Percentiles rank a stretch among this genome's conserved stretches.
These are phyloP conservation scores for Cryptus armator DNA, from an alignment of 2,888 invertebrate genomes.

Conservation along the genomic window DNA sequence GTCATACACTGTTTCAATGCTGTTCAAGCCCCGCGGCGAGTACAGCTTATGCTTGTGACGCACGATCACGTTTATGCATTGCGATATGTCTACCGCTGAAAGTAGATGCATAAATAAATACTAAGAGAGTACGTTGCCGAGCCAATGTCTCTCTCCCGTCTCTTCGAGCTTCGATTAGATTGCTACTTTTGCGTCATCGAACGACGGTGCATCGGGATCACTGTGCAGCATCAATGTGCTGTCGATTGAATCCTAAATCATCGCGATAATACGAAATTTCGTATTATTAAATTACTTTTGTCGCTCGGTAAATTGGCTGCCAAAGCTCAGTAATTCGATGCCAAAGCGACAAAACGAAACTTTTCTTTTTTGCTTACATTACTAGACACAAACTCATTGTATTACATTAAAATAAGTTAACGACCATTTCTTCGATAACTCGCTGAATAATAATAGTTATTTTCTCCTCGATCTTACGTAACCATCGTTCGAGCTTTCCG, in stretches of 20 bases:
- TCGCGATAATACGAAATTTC: too few relatives aligned
- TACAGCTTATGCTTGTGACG: background rate
- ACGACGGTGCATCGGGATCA: background rate
- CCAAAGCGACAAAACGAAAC: too few relatives aligned
- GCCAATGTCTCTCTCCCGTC: background rate
- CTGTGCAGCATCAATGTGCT: background rate
- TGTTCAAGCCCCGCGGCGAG: background rate
- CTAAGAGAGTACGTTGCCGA: background rate
- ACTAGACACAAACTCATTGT: too few relatives aligned
- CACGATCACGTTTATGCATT: background rate
- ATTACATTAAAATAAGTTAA: too few relatives aligned
- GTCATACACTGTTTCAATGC: conserved; percentile 17
- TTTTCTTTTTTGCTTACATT: too few relatives aligned
- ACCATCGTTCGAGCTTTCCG: too few relatives aligned
- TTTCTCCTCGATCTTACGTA: too few relatives aligned
- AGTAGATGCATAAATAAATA: conserved; percentile 1
- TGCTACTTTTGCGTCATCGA: background rate
- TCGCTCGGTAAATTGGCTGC: too few relatives aligned
- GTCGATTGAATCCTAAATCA: background rate
- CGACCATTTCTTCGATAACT: too few relatives aligned
- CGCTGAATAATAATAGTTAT: too few relatives aligned
- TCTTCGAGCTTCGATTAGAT: background rate
- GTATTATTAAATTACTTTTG: too few relatives aligned
- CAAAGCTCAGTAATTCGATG: too few relatives aligned
- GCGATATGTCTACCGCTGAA: background rate